Percentiles rank a stretch among this genome's conserved stretches.
These are phyloP conservation scores for Caenorhabditis panamensis DNA, from an alignment of 2,888 invertebrate genomes.

Conservation along the genomic window DNA sequence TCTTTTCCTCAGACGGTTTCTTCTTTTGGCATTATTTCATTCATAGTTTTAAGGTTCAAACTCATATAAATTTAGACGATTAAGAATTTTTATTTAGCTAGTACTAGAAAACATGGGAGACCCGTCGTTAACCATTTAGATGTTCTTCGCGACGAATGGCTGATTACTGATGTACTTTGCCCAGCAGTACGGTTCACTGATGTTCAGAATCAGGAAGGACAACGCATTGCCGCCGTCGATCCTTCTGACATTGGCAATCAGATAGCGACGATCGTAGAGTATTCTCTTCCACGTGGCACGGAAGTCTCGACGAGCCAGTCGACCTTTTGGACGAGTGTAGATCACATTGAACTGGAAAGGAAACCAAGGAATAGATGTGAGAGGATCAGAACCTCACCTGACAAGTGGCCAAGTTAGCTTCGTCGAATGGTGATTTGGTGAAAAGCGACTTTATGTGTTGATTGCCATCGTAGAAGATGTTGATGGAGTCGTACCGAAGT, in stretches of 20 bases:
- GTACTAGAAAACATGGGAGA: neutral
- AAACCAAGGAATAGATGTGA: neutral
- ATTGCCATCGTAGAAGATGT: constrained; percentile 55
- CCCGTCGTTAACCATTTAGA: neutral
- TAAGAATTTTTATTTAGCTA: too few species aligned
- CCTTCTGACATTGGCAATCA: constrained; percentile 40
- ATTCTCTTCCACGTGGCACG: constrained; percentile 57
- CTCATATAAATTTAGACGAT: neutral
- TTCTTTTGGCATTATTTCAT: constrained; percentile 3
- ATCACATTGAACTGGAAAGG: constrained; percentile 57
- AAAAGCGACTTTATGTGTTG: constrained; percentile 54
- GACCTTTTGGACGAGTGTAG: constrained; percentile 48
- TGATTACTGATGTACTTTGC: constrained; percentile 60
- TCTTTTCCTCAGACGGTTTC: neutral
- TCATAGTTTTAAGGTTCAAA: constrained; percentile 1
- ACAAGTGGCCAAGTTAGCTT: constrained; percentile 55
- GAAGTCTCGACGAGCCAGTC: constrained; percentile 48
- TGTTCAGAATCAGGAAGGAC: constrained; percentile 47
- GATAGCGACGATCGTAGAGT: constrained; percentile 53
- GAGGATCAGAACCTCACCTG: constrained; percentile 30
- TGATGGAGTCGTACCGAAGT: constrained; percentile 57
- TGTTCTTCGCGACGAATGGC: constrained; percentile 49
- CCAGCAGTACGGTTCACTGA: constrained; percentile 62
- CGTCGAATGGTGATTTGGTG: constrained; percentile 57
- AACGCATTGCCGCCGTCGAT: constrained; percentile 27